Conservation (phyloP, 2,888 invertebrate genomes). For the Gari tellinella region DNA sequence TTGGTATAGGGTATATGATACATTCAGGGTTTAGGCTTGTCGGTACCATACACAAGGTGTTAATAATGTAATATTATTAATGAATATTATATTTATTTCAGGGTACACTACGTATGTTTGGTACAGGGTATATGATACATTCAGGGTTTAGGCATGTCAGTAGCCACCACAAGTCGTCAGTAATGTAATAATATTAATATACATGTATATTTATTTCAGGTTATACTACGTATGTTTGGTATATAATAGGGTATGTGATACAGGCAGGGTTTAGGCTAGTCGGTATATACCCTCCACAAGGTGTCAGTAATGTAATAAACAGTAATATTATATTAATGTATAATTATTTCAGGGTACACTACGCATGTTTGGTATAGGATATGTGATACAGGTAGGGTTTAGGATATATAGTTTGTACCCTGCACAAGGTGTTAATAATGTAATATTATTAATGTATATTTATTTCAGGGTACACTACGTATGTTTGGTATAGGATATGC, state of each 20-base stretch:
- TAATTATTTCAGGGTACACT: no score
- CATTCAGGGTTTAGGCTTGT: slow-evolving; percentile 75
- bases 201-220: slow-evolving; percentile 64
- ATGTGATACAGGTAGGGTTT: slow-evolving; percentile 8
- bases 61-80: slow-evolving; percentile 8
- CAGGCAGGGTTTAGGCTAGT: slow-evolving; percentile 74
- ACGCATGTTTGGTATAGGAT: no score
- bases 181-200: neutral
- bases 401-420: no score
- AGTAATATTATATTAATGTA: no score
- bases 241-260: slow-evolving; percentile 79
- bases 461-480: slow-evolving; percentile 71
- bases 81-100: slow-evolving; percentile 56
- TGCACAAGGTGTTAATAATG: neutral
- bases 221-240: slow-evolving; percentile 77
- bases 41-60: slow-evolving; percentile 59
- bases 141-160: slow-evolving; percentile 72
- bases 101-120: no score
- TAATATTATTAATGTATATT: neutral
- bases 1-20: slow-evolving; percentile 79
- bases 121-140: slow-evolving; percentile 80
- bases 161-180: slow-evolving; percentile 50
- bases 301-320: no score
- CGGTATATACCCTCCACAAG: slow-evolving; percentile 64
- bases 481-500: slow-evolving; percentile 81